Evolutionary conservation across 2,797 vertebrate species (phyloP).

Genomic region (Sebastes vulpes): DNA sequence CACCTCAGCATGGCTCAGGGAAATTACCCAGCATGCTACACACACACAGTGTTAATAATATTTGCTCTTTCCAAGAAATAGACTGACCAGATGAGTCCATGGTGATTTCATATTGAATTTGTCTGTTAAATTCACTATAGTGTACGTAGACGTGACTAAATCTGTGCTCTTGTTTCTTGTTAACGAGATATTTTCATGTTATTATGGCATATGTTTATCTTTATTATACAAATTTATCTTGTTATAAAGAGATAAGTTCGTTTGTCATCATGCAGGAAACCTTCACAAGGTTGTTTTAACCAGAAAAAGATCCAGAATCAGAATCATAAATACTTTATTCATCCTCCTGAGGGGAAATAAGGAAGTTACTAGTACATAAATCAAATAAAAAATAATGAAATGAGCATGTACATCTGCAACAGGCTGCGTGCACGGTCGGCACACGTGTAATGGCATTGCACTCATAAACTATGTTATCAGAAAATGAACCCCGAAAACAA

Average conservation of each 20-base stretch:
- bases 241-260: not conserved
- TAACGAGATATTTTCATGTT: not conserved
- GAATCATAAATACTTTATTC: too few species aligned
- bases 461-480: not conserved
- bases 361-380: too few species aligned
- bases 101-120: conserved; percentile 22
- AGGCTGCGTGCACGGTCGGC: too few species aligned
- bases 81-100: conserved; percentile 40
- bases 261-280: not conserved
- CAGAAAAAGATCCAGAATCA: not conserved
- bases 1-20: conserved; percentile 48
- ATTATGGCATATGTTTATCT: not conserved
- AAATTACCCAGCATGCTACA: conserved; percentile 50
- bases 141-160: not conserved
- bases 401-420: too few species aligned
- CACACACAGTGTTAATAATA: conserved; percentile 31
- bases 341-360: too few species aligned
- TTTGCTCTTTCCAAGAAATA: conserved; percentile 31
- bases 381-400: too few species aligned
- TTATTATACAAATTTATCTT: not conserved
- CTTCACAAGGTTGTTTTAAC: not conserved
- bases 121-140: not conserved
- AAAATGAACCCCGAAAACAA: not conserved
- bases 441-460: not conserved
- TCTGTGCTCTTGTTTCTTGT: not conserved